Conservation (phyloP, 1,140 invertebrate genomes). For the Euborellia annulipes region DNA sequence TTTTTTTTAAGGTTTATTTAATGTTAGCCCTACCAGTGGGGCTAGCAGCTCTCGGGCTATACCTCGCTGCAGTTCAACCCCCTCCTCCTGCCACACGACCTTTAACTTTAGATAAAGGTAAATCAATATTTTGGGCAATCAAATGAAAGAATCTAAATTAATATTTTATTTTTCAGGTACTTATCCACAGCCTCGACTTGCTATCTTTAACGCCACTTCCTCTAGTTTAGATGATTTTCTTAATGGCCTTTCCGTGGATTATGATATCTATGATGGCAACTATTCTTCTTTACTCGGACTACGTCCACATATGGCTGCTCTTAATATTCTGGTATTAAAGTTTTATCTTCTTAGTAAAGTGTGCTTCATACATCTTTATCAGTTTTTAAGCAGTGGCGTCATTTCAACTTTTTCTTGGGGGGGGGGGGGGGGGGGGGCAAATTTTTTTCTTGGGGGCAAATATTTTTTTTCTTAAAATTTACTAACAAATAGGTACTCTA, state of each 20-base stretch:
- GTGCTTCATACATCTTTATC: no score
- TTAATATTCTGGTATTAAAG: constrained; percentile 39
- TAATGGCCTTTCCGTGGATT: neutral
- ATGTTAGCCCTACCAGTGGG: constrained; percentile 36
- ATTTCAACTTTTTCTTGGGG: no score
- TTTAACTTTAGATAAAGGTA: constrained; percentile 34
- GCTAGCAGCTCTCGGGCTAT: constrained; percentile 46
- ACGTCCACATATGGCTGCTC: constrained; percentile 44
- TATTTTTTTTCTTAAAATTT: no score
- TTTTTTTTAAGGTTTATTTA: constrained; percentile 24
- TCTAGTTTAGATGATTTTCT: constrained; percentile 2
- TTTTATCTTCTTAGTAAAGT: no score
- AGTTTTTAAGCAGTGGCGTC: no score
- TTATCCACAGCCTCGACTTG: constrained; percentile 4
- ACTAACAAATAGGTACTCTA: no score
- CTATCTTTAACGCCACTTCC: constrained; percentile 2
- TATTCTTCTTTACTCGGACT: constrained; percentile 40
- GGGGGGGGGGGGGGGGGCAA: no score
- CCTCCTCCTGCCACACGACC: constrained; percentile 32
- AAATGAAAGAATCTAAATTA: no score
- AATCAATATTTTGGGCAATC: constrained; percentile 18
- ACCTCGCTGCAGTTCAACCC: constrained; percentile 38
- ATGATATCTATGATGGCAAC: constrained; percentile 41
- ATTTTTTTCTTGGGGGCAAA: no score
- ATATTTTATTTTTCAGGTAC: constrained; percentile 5